phyloP scores from a whole-genome alignment of 1,140 invertebrate genomes.

The Eumaeus atala region DNA sequence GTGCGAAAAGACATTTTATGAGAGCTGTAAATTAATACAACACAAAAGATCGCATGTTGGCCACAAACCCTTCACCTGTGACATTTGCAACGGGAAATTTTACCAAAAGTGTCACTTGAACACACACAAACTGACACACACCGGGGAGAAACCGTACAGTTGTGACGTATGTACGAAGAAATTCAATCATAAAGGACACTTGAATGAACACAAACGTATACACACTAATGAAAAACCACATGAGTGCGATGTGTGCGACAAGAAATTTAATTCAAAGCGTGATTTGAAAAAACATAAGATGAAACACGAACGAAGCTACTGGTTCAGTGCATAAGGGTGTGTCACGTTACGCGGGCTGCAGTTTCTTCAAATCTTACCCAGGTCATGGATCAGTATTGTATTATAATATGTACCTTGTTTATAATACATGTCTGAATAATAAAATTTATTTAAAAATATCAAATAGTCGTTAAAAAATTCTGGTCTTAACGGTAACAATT shows the following conservation, averaged over 20 bases:
- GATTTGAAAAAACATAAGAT: neutral
- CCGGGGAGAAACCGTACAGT: conserved; percentile 2
- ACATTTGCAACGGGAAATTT: neutral
- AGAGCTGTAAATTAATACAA: neutral
- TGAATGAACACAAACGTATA: neutral
- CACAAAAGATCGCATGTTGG: neutral
- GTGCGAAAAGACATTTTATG: neutral
- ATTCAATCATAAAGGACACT: neutral
- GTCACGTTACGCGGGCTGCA: too few species aligned
- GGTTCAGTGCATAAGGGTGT: too few species aligned
- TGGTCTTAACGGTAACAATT: too few species aligned
- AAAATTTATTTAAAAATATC: too few species aligned
- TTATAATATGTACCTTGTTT: too few species aligned
- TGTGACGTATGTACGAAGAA: neutral
- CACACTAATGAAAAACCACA: conserved; percentile 6
- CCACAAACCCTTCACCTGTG: neutral
- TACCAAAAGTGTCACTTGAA: neutral
- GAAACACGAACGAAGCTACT: neutral
- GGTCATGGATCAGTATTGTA: too few species aligned
- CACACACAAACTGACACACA: conserved; percentile 7
- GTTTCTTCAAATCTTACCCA: too few species aligned
- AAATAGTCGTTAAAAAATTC: too few species aligned
- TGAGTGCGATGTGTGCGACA: neutral
- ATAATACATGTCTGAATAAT: too few species aligned
- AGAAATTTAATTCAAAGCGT: neutral